Evolutionary conservation across 2,888 invertebrate genomes (phyloP).

Genomic region (Zootermopsis nevadensis): DNA sequence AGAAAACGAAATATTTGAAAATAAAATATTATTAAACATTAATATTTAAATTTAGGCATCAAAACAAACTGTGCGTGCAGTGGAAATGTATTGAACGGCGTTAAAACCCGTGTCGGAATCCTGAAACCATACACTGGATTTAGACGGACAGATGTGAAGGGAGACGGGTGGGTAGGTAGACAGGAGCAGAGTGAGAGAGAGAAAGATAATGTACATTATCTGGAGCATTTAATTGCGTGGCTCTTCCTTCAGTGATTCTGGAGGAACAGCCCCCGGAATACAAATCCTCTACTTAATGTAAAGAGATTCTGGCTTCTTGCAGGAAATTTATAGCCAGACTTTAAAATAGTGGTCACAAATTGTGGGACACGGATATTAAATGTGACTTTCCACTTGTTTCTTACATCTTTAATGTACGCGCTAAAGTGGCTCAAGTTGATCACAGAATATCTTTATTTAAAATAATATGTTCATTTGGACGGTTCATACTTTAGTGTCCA

Average conservation of each 20-base stretch:
- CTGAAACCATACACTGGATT: too few relatives aligned
- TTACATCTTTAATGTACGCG: not conserved
- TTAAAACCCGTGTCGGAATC: too few relatives aligned
- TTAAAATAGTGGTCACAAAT: conserved; percentile 47
- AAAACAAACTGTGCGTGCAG: too few relatives aligned
- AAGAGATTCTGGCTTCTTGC: conserved; percentile 38
- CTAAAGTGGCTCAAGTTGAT: not conserved
- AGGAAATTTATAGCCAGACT: conserved; percentile 45
- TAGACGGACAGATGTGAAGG: not conserved
- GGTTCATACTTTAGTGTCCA: not conserved
- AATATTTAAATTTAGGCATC: too few relatives aligned
- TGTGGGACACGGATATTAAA: conserved; percentile 46
- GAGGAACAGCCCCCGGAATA: conserved; percentile 10
- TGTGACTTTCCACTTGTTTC: conserved; percentile 43
- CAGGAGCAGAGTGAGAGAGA: not conserved
- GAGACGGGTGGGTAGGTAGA: not conserved
- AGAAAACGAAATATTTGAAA: too few relatives aligned
- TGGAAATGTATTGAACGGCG: too few relatives aligned
- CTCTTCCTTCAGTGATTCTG: not conserved
- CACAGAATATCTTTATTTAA: too few relatives aligned
- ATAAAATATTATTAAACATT: too few relatives aligned
- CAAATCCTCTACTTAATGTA: conserved; percentile 46
- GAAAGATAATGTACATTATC: conserved; percentile 25
- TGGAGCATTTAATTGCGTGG: conserved; percentile 39
- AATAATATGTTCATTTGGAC: too few relatives aligned